A percentile compares a stretch with the other conserved stretches of the same genome.
These are phyloP conservation scores for Poeciliopsis turneri DNA, from an alignment of 2,797 vertebrate species.

Conservation along the genomic window DNA sequence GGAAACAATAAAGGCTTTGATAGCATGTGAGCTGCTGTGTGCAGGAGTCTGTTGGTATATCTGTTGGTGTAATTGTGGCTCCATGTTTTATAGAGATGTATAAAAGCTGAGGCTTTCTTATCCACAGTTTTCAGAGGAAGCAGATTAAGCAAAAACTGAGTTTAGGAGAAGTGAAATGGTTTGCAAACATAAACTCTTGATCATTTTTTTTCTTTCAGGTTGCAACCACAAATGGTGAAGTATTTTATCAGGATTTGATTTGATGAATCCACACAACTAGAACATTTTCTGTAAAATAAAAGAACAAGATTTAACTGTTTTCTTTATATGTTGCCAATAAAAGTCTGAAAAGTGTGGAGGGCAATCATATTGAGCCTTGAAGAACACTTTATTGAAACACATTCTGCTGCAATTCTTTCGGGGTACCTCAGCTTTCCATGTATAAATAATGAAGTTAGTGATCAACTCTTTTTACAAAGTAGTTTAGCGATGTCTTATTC, in stretches of 20 bases:
- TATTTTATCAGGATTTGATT: background rate
- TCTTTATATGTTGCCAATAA: background rate
- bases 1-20: slow-evolving; percentile 73
- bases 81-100: slow-evolving; percentile 1
- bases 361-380: background rate
- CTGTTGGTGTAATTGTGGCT: slow-evolving; percentile 9
- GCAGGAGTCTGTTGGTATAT: slow-evolving; percentile 16
- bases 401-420: background rate
- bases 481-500: background rate
- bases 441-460: background rate
- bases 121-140: slow-evolving; percentile 8
- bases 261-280: background rate
- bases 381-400: background rate
- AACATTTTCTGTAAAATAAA: background rate
- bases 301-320: background rate
- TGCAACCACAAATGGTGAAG: background rate
- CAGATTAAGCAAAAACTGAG: background rate
- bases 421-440: background rate
- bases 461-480: background rate
- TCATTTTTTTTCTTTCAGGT: background rate
- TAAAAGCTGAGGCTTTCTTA: background rate
- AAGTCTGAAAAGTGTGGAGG: background rate
- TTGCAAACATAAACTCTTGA: background rate
- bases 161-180: background rate
- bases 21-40: slow-evolving; percentile 48